Evolutionary conservation across 2,888 invertebrate species (phyloP).

Genomic region (Drosophila peninsularis): DNA sequence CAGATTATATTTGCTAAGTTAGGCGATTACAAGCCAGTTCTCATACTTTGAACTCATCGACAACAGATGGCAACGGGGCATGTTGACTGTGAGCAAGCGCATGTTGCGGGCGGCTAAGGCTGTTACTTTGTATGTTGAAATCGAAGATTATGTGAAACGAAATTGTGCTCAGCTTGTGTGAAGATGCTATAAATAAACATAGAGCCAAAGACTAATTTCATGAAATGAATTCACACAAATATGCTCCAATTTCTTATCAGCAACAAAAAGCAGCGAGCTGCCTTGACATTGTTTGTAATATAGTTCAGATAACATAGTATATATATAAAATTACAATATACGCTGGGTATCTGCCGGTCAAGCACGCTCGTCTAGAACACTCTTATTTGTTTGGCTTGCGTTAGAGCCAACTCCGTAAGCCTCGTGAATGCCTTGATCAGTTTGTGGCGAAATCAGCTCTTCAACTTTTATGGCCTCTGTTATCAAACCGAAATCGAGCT

Average conservation of each 20-base stretch:
- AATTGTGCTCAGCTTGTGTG: not conserved
- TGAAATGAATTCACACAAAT: not conserved
- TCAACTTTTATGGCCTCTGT: not conserved
- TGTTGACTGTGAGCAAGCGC: not conserved
- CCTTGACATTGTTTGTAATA: no score
- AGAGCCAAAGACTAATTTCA: no score
- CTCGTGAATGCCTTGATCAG: not conserved
- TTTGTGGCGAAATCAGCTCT: not conserved
- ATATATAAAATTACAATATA: not conserved
- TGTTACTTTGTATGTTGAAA: not conserved
- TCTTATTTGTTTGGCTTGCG: not conserved
- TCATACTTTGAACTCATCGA: not conserved
- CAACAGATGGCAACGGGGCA: not conserved
- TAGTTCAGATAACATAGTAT: not conserved
- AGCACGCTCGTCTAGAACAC: not conserved
- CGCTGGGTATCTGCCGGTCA: not conserved
- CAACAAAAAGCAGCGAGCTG: no score
- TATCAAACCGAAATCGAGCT: not conserved
- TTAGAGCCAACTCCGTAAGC: no score
- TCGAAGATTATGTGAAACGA: not conserved
- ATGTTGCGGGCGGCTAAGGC: not conserved
- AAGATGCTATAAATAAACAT: not conserved
- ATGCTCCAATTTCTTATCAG: not conserved
- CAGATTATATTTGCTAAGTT: constrained; percentile 1
- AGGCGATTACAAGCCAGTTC: not conserved